Base-by-base conservation (phyloP, 2,888 invertebrate species). In the Limnephilus auricula region DNA sequence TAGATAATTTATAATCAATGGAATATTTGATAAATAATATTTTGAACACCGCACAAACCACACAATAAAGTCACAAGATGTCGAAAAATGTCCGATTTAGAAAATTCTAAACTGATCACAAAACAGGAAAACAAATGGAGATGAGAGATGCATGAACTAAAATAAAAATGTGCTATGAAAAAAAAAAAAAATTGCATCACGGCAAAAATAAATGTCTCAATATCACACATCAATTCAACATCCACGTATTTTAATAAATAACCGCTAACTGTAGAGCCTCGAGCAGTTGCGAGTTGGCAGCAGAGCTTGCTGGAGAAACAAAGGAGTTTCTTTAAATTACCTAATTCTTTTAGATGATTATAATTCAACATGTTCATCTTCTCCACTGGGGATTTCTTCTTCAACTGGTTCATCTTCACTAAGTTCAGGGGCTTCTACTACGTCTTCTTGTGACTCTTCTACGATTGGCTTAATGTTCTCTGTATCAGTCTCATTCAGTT, bases 341-440 rank as follows among this genome's bases (percentile, higher is more conserved):
- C 85, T 85, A 85, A 79, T 50, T 83, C 90, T 37, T n/a, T 85
- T 79, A 37, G 37, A 85, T 85, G 84, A 93, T 93, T 93, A 93
- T 93, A 93, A 93, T 91, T 93, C 93, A 90, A 50, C 79, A n/a
- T 93, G 93, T 86, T 92, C 91, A 50, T 92, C 92, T 65, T 65
- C 92, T 12, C 90, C 80, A 50, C 82, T 34, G 25, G 65, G 80
- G 32, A 45, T 80, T 85, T 80, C 87, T 37, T 80, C 79, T 37
- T 25, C 45, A 37, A 32, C n/a, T 18, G 50, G 78, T 78, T 79
- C 32, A 37, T 89, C 79, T 84, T 89, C 78, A 88, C 30, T 25
- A 25, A 65, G 31, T 82, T 87, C 82, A 78, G 92, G 92, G 10
- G 91, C 78, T 31, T 92, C 91, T 18, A 92, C 91, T 10, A 86